A percentile compares a stretch with the other conserved stretches of the same genome.
phyloP scores from a whole-genome alignment of 2,888 invertebrate species.

The Cetonia aurata region DNA sequence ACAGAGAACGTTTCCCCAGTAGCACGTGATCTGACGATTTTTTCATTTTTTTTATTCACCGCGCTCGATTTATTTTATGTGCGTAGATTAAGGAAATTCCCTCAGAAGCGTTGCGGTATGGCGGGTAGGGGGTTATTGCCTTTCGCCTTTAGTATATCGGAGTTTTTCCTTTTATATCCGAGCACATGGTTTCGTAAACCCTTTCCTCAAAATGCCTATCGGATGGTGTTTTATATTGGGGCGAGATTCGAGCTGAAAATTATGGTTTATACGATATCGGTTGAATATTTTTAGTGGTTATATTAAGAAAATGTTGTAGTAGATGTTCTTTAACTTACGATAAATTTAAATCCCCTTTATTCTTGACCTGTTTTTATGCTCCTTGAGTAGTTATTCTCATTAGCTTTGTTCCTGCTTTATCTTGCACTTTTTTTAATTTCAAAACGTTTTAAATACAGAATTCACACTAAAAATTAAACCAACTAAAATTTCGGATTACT shows the following conservation, averaged over 20 bases:
- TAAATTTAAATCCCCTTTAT: too few relatives aligned
- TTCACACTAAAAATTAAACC: too few relatives aligned
- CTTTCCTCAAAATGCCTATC: constrained; percentile 6
- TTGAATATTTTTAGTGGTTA: constrained; percentile 2
- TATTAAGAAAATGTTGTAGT: not conserved
- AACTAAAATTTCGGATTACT: too few relatives aligned
- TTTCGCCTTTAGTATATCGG: constrained; percentile 8
- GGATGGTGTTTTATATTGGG: constrained; percentile 13
- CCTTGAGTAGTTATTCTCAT: too few relatives aligned
- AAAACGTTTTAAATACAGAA: too few relatives aligned
- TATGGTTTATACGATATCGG: not conserved
- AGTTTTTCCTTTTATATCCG: constrained; percentile 3
- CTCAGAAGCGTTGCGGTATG: constrained; percentile 1
- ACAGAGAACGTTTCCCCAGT: not conserved
- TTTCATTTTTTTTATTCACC: constrained; percentile 6
- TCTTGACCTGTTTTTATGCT: too few relatives aligned
- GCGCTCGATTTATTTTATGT: constrained; percentile 19
- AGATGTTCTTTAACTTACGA: not conserved
- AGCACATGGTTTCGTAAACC: constrained; percentile 14
- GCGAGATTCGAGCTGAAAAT: not conserved
- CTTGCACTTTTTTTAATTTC: too few relatives aligned
- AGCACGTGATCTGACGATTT: not conserved
- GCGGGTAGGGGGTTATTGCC: constrained; percentile 2
- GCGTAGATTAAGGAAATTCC: constrained; percentile 16
- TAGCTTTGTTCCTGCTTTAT: too few relatives aligned